A percentile compares a stretch with the other conserved stretches of the same genome.
Evolutionary conservation across 2,888 invertebrate genomes (phyloP).

Genomic region (Zaprionus lineosus): DNA sequence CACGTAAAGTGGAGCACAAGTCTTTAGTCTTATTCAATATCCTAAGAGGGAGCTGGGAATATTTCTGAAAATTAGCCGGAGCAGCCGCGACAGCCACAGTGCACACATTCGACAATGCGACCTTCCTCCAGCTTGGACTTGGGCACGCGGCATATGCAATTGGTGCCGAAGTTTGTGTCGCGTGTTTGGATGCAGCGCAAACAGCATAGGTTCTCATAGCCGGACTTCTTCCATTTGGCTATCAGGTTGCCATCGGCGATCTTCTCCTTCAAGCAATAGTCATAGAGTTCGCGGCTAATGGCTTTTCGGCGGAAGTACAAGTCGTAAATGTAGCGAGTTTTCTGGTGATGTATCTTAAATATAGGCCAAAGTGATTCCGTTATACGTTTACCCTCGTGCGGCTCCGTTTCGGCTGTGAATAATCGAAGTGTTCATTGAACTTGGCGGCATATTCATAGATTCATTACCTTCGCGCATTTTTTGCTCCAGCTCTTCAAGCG

Average conservation of each 20-base stretch:
- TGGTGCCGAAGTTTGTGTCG: constrained; percentile 99
- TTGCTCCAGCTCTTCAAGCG: constrained; percentile 97
- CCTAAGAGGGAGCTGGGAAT: background rate
- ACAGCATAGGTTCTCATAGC: constrained; percentile 99
- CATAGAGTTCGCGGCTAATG: constrained; percentile 96
- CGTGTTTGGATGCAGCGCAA: constrained; percentile 98
- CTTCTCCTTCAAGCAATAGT: constrained; percentile 96
- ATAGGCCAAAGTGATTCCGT: constrained; percentile 99
- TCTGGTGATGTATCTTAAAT: constrained; percentile 99
- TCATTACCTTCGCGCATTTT: constrained; percentile 98
- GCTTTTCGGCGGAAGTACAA: constrained; percentile 97
- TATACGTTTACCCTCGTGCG: constrained; percentile 99
- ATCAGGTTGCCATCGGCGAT: constrained; percentile 98
- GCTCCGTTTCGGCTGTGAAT: constrained; percentile 93
- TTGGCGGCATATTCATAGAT: background rate
- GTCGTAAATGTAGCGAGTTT: constrained; percentile 98
- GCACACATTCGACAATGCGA: constrained; percentile 96
- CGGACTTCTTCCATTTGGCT: constrained; percentile 99
- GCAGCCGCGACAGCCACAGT: constrained; percentile 99
- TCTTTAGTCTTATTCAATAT: background rate
- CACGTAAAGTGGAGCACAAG: background rate
- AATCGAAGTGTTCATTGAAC: too few relatives aligned
- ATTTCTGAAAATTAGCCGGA: constrained; percentile 86
- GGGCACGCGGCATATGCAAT: constrained; percentile 99
- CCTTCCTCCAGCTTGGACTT: constrained; percentile 99